Conservation (phyloP, 2,113 vertebrate genomes). For the Chrysemys picta region DNA sequence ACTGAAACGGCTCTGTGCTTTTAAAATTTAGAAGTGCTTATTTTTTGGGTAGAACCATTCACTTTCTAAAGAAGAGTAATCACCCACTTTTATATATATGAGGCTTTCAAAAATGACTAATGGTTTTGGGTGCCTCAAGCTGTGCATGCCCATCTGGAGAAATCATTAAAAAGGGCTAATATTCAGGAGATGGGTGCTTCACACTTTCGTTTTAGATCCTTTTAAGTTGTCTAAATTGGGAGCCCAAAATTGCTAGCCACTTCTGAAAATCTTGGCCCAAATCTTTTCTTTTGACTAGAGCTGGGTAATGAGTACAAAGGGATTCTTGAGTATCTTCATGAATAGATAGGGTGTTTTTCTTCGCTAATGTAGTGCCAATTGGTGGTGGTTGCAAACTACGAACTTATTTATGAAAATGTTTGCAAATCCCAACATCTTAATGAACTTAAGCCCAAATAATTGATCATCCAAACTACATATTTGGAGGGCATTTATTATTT, state of each 20-base stretch:
- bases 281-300: background rate
- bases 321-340: background rate
- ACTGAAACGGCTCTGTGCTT: background rate
- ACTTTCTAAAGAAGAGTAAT: background rate
- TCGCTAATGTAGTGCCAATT: background rate
- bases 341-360: background rate
- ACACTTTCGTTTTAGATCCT: background rate
- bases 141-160: no score
- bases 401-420: background rate
- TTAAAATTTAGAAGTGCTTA: conserved; percentile 49
- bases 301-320: background rate
- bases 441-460: background rate
- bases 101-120: background rate
- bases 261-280: background rate
- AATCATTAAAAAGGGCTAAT: background rate
- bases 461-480: background rate
- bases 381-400: background rate
- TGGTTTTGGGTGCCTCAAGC: background rate
- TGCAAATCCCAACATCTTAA: background rate
- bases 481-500: background rate
- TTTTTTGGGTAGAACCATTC: conserved; percentile 36
- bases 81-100: background rate
- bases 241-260: background rate
- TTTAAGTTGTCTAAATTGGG: background rate
- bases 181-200: background rate